Base-by-base conservation (phyloP, 2,797 vertebrate genomes). In the Syngnathus acus region DNA sequence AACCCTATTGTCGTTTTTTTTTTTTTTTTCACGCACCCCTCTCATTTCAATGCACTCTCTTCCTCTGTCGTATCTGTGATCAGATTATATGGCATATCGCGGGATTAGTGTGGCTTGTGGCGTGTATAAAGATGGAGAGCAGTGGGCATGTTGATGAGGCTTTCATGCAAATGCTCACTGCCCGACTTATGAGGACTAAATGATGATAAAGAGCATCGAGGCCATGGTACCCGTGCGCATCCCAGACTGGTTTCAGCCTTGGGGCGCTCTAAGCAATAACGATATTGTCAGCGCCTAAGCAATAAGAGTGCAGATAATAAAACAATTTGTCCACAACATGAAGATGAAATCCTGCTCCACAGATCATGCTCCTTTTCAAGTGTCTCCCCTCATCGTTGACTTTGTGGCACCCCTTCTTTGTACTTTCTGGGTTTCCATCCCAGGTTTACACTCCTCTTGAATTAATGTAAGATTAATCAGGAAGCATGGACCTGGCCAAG, bases 21-120 rank as follows among this genome's bases (percentile, higher is more conserved):
- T 6, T 23, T 8, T 17, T 7, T 50, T 6, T 23, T 2, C 9
- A 13, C n/a, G 13, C 9, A 13, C 13, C 61, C 53, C 76, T 65
- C 72, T 74, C 66, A 77, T 82, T 78, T 65, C 68, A 70, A 75
- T 78, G 67, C 59, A 65, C 65, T 64, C 67, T 65, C 57, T 64
- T 19, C 48, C 53, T 62, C 66, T 63, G 81, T 85, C 80, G 71
- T 85, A 79, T 84, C 82, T 84, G 68, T 80, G 75, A 89, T 89
- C 83, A 87, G 85, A 88, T 88, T 87, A 86, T 65, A 78, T 66
- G 70, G 66, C 78, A 70, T 78, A 78, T 87, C 80, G 77, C 68
- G 68, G 82, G 82, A 87, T 87, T 86, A 89, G 77, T 40, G 65
- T 61, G 65, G 76, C 80, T 78, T 68, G 51, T 74, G 82, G 72